phyloP scores from a whole-genome alignment of 2,797 vertebrate genomes.

The Simalia tracyae region DNA sequence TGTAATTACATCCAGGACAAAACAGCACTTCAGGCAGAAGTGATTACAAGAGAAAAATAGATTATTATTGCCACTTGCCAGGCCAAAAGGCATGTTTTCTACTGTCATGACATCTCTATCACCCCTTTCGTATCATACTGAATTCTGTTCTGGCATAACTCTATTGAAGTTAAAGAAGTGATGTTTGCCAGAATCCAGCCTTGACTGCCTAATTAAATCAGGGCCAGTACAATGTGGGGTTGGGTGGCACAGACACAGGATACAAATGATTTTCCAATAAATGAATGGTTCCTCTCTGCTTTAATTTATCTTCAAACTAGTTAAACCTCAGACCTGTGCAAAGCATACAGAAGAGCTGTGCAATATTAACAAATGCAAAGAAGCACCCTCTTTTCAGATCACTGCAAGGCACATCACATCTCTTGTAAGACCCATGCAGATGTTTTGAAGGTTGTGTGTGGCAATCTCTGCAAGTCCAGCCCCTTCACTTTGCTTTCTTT shows the following conservation, averaged over 20 bases:
- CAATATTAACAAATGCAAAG: background rate
- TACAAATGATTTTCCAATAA: background rate
- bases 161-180: background rate
- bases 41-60: background rate
- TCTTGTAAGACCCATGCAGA: background rate
- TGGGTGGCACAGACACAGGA: background rate
- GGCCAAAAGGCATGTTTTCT: conserved; percentile 10
- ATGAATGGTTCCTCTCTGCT: background rate
- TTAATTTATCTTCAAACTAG: background rate
- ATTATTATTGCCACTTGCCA: too few relatives aligned
- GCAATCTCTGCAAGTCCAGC: too few relatives aligned
- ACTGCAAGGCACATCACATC: background rate
- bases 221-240: background rate
- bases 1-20: background rate
- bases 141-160: background rate
- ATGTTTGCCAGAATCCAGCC: background rate
- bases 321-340: background rate
- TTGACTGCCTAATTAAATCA: fast-evolving
- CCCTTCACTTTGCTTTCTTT: background rate
- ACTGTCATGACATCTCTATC: background rate
- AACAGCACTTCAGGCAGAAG: background rate
- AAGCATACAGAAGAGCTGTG: background rate
- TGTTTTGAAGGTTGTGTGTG: background rate
- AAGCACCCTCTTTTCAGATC: background rate
- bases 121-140: background rate